phyloP scores from a whole-genome alignment of 2,797 vertebrate species.

The Schizopygopsis pylzovi region DNA sequence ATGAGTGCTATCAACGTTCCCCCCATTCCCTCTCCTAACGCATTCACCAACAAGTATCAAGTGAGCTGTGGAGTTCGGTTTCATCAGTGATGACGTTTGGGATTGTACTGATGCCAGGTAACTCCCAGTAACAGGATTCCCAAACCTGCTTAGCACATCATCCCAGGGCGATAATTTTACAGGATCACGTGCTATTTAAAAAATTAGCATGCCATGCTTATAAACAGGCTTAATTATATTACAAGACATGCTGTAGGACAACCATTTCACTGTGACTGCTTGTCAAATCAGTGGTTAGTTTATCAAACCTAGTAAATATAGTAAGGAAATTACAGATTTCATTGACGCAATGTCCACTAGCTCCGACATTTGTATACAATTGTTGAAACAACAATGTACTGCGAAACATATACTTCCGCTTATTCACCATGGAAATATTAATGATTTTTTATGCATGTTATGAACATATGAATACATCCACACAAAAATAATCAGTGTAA shows the following conservation, averaged over 20 bases:
- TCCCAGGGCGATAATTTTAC: slow-evolving; percentile 68
- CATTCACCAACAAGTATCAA: slow-evolving; percentile 56
- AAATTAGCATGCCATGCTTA: slow-evolving; percentile 40
- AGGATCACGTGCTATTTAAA: slow-evolving; percentile 45
- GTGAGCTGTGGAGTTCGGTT: slow-evolving; percentile 52
- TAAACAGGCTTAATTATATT: slow-evolving; percentile 62
- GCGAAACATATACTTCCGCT: neutral
- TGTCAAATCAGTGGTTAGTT: neutral
- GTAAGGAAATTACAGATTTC: neutral
- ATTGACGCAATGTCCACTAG: neutral
- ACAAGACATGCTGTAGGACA: neutral
- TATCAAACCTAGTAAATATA: neutral
- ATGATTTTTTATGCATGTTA: neutral
- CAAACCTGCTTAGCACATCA: slow-evolving; percentile 37
- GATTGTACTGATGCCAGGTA: slow-evolving; percentile 55
- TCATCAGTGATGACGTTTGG: slow-evolving; percentile 66
- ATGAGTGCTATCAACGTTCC: slow-evolving; percentile 62
- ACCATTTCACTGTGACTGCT: neutral
- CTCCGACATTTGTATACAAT: neutral
- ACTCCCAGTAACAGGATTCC: slow-evolving; percentile 57
- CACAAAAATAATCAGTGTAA: too few relatives aligned
- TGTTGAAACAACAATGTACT: too few relatives aligned
- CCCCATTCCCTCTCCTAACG: slow-evolving; percentile 67
- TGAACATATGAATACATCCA: neutral
- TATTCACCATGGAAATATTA: neutral